Base-by-base conservation (phyloP, 2,888 invertebrate species). In the Nowickia ferox region DNA sequence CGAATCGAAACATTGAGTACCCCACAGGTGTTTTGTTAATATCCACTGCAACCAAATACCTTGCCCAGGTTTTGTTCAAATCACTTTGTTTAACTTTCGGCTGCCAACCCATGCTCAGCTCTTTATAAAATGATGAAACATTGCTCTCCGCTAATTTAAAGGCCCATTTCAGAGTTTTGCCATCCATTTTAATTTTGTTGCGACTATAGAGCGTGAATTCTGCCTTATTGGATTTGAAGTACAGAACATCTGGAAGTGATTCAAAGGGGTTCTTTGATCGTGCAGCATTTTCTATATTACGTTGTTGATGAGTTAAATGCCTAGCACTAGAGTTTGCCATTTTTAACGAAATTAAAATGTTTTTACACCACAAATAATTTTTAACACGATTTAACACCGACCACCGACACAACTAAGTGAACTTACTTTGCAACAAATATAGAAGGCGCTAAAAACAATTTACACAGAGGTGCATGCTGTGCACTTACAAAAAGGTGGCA, bases 1-100 rank as follows among this genome's bases (percentile, higher is more conserved):
- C 96, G 91, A 96, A 96, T 61, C 96, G 93, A 89, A 96, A 96
- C 93, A 96, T 96, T 19, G 95, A 94, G 90, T 95, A 96, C 0
- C 95, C 97, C n/a, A 96, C 93, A 3, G 94, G 94, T 75, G 92
- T 88, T 51, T 91, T 92, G 6, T 89, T 91, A 30, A 92, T 90
- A 63, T 93, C 91, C 6, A 94, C 95, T 59, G 96, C 93, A 44
- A 96, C 89, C 63, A 91, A 55, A 90, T 95, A 96, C 91, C 95
- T 94, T 2, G 96, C 96, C 89, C 93, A 93, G 65, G 94, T 93
- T 85, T 96, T 95, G 19, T 94, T 94, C 90, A 96, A 93, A 92
- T 96, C 96, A 42, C 94, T 93, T 77, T 93, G 92, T 89, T 96
- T 96, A 8, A 94, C 93, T 87, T 94, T 93, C 9, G 94, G 94